Percentiles rank a stretch among this genome's conserved stretches.
These are phyloP conservation scores for Leptinotarsa rubiginosa DNA, from an alignment of 2,888 invertebrate genomes.

Conservation along the genomic window DNA sequence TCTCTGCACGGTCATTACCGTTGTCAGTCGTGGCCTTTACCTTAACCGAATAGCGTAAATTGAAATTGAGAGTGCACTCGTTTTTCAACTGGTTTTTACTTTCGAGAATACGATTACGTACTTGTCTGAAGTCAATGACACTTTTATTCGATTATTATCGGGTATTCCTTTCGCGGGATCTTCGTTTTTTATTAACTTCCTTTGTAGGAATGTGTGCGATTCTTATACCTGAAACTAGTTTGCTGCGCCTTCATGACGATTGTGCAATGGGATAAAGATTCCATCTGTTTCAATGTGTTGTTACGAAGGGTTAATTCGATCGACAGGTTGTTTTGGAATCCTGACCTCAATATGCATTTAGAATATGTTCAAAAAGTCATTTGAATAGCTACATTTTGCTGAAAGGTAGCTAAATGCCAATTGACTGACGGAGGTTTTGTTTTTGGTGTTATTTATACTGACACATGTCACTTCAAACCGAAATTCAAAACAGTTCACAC, in stretches of 20 bases:
- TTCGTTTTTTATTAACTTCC: constrained; percentile 36
- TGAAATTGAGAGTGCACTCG: constrained; percentile 64
- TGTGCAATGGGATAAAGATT: not conserved
- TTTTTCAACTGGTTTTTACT: constrained; percentile 55
- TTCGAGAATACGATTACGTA: constrained; percentile 55
- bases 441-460: no score
- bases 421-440: no score
- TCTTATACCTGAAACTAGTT: constrained; percentile 5
- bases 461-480: no score
- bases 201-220: constrained; percentile 41
- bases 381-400: no score
- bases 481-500: no score
- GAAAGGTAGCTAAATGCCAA: no score
- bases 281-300: not conserved
- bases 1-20: constrained; percentile 61
- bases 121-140: constrained; percentile 59
- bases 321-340: not conserved
- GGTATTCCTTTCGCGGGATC: constrained; percentile 7
- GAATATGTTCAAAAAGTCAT: no score
- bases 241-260: constrained; percentile 6
- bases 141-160: constrained; percentile 43
- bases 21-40: constrained; percentile 65
- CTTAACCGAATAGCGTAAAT: constrained; percentile 63
- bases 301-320: not conserved
- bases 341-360: no score